phyloP scores from a whole-genome alignment of 2,113 vertebrate species.

The Malurus elegans region DNA sequence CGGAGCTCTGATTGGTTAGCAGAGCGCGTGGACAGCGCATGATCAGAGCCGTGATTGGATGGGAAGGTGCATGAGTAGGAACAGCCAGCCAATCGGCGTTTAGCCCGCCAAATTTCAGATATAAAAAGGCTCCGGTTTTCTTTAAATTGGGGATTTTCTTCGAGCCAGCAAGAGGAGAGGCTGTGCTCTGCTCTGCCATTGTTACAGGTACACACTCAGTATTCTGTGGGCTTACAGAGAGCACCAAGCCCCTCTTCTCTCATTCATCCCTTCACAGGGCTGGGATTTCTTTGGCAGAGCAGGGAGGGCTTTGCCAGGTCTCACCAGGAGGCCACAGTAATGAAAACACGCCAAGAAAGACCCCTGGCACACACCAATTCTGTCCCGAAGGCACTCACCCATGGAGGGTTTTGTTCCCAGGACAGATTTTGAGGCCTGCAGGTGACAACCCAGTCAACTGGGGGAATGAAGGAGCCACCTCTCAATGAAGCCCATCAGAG shows the following conservation, averaged over 20 bases:
- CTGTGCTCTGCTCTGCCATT: too few relatives aligned
- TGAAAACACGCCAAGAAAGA: background rate
- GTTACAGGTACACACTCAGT: too few relatives aligned
- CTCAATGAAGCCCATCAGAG: background rate
- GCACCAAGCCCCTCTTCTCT: background rate
- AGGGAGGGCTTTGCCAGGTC: background rate
- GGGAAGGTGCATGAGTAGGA: too few relatives aligned
- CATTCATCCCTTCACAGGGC: background rate
- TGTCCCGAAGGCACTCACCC: background rate
- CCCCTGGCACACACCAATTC: background rate
- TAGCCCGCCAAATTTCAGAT: too few relatives aligned
- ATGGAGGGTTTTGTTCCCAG: background rate
- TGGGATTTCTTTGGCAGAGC: background rate
- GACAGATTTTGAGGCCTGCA: background rate
- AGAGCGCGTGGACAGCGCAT: too few relatives aligned
- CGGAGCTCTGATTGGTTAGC: too few relatives aligned
- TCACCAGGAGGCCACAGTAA: background rate
- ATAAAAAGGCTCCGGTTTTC: too few relatives aligned
- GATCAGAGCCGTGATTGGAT: too few relatives aligned
- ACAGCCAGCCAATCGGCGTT: too few relatives aligned
- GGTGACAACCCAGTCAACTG: background rate
- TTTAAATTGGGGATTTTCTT: too few relatives aligned
- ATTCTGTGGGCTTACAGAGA: background rate
- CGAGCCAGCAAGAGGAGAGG: too few relatives aligned
- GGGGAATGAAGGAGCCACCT: background rate